These are phyloP conservation scores for Cydia strobilella DNA, from an alignment of 1,140 invertebrate species.

Conservation along the genomic window DNA sequence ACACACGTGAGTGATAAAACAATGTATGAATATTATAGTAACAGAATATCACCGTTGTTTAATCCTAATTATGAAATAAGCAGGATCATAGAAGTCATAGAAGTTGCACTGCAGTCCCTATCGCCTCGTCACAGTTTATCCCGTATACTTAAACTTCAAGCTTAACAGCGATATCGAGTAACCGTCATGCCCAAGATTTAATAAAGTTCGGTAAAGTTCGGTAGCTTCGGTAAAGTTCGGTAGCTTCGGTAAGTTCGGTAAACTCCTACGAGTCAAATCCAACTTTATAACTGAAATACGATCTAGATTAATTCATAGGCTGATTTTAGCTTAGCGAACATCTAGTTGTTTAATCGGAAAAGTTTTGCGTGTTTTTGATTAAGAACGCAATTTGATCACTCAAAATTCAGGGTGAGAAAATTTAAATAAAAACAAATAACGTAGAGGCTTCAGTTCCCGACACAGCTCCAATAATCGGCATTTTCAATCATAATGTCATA, in stretches of 20 bases:
- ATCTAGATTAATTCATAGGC: slow-evolving; percentile 7
- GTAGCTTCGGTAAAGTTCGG: neutral
- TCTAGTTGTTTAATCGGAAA: neutral
- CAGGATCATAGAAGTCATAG: no score
- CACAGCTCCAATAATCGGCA: no score
- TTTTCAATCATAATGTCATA: no score
- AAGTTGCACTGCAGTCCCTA: neutral
- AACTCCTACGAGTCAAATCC: neutral
- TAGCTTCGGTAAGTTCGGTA: neutral
- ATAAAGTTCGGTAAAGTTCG: neutral
- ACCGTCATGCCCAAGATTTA: neutral
- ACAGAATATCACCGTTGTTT: no score
- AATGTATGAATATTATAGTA: no score
- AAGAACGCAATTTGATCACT: neutral
- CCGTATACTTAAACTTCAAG: slow-evolving; percentile 6
- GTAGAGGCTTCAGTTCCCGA: no score
- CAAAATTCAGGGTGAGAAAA: no score
- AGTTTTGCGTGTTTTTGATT: neutral
- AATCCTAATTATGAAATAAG: no score
- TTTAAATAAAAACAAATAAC: no score
- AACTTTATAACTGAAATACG: neutral
- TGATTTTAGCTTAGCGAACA: neutral
- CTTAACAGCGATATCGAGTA: neutral
- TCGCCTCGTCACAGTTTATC: neutral
- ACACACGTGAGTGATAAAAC: no score